Evolutionary conservation across 1,140 invertebrate genomes (phyloP), one percentile per base, ranked within the genome.

Genomic region (Sitophilus oryzae): DNA sequence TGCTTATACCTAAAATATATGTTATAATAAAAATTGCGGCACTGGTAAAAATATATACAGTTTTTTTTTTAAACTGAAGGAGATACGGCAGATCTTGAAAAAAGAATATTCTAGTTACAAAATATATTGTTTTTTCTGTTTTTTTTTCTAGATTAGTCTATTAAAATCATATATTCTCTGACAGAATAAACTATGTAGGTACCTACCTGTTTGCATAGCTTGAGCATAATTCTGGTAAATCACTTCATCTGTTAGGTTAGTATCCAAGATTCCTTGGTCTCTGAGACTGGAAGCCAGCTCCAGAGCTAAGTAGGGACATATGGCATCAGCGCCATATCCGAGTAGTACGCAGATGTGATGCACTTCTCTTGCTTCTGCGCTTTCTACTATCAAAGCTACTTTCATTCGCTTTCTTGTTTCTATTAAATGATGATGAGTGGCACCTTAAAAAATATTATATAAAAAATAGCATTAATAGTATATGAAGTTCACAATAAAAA

Each of bases 261-360:
- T 74, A 61, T 88, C 85, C 19, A 98, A 71, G 1, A 95, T 79
- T 1, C 84, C 86, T 71, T 96, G 89, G 52, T 85, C 81, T 16
- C 91, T 78, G 1, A 98, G 77, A 44, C 85, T 80, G 55, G 81
- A 80, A 11, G 93, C 88, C 58, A 94, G 81, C 74, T 99, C 96
- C 71, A 96, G 93, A 3, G 97, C 94, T 56, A 99, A 74, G 72
- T 98, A 99, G 0, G 96, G 96, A 68, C 95, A 98, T 56, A 99
- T 91, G 0, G 89, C 95, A 75, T 99, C 96, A 4, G 93, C 95
- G 41, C 96, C 96, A 72, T 95, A 99, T 42, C 96, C 96, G 6
- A 98, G 79, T 10, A 98, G 74, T 0, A 97, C 89, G 69, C 93
- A 98, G 73, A 98, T 88, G 64, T 99, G 95, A 73, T 98, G 95